phyloP scores from a whole-genome alignment of 2,888 invertebrate species.

The Drosophila mettleri region DNA sequence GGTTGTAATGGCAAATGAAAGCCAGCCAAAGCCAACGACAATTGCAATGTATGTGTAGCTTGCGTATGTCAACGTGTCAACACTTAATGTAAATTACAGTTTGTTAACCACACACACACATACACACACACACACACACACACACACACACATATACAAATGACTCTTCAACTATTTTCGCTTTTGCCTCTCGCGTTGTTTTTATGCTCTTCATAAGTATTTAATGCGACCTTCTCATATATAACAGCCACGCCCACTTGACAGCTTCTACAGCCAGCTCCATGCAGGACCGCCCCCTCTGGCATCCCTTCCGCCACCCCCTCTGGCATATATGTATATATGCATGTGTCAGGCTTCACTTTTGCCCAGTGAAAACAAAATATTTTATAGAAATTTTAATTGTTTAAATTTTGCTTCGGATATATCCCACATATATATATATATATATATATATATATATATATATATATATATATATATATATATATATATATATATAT shows the following conservation, averaged over 20 bases:
- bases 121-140: conserved; percentile 2
- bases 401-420: background rate
- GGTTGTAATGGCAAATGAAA: conserved; percentile 47
- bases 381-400: background rate
- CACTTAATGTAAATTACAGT: conserved; percentile 79
- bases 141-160: background rate
- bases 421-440: background rate
- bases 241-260: conserved; percentile 8
- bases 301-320: background rate
- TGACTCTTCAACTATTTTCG: conserved; percentile 63
- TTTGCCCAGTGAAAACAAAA: background rate
- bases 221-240: conserved; percentile 62
- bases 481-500: too few relatives aligned
- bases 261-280: background rate
- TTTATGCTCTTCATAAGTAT: conserved; percentile 57
- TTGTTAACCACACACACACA: conserved; percentile 58
- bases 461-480: background rate
- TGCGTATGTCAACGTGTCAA: conserved; percentile 68
- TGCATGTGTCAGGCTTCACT: background rate
- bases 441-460: background rate
- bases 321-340: background rate
- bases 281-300: too few relatives aligned
- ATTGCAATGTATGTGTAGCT: conserved; percentile 57
- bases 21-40: conserved; percentile 61
- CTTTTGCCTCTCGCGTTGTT: conserved; percentile 39